phyloP scores from a whole-genome alignment of 2,113 vertebrate genomes.

The Eleginops maclovinus region DNA sequence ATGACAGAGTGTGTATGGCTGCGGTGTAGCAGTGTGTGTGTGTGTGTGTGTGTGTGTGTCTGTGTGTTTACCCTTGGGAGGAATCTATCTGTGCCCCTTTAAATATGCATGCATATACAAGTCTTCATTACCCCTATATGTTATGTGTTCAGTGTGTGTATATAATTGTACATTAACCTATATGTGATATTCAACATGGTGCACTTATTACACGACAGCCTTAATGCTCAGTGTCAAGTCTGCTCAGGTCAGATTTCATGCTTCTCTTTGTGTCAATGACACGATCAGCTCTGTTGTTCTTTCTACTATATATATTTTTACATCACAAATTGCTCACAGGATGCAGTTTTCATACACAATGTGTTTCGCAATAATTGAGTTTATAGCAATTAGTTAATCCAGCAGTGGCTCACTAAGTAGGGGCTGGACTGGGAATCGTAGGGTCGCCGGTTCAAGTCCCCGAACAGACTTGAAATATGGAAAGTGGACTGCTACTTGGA shows the following conservation, averaged over 20 bases:
- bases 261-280: too few species aligned
- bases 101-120: slow-evolving; percentile 6
- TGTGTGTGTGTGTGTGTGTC: not conserved
- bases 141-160: slow-evolving; percentile 11
- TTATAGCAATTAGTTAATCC: too few species aligned
- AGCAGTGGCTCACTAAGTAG: too few species aligned
- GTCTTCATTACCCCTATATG: slow-evolving; percentile 22
- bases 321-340: too few species aligned
- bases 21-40: not conserved
- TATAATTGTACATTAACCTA: slow-evolving; percentile 27
- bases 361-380: not conserved
- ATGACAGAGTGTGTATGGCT: slow-evolving; percentile 2
- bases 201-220: not conserved
- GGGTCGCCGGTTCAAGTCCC: too few species aligned
- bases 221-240: not conserved
- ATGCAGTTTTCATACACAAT: not conserved
- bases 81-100: slow-evolving; percentile 7
- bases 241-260: not conserved
- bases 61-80: slow-evolving; percentile 7
- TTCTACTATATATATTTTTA: too few species aligned
- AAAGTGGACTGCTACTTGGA: too few species aligned
- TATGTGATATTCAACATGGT: slow-evolving; percentile 5
- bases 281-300: too few species aligned
- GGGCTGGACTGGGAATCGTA: too few species aligned
- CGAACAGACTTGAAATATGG: too few species aligned